A percentile compares a stretch with the other conserved stretches of the same genome.
These are phyloP conservation scores for Oscheius sp. DNA, from an alignment of 2,888 invertebrate genomes.

Conservation along the genomic window DNA sequence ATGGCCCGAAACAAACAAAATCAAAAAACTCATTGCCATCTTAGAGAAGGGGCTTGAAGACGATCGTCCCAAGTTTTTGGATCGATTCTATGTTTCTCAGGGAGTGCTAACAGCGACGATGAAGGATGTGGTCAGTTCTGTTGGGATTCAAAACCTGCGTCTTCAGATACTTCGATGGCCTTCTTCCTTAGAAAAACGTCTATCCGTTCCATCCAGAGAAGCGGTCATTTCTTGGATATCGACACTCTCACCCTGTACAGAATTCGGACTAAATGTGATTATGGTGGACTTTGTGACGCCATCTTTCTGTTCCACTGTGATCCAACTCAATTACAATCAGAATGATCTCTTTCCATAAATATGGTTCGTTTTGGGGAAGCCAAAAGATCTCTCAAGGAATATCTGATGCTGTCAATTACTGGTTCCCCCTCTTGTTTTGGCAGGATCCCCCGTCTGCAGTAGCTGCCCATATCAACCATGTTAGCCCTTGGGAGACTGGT, in stretches of 20 bases:
- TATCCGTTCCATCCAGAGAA: background rate
- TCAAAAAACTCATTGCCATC: background rate
- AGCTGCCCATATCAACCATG: no score
- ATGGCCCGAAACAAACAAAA: constrained; percentile 29
- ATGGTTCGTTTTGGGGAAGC: background rate
- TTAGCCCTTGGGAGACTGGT: background rate
- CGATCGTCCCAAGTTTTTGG: constrained; percentile 8
- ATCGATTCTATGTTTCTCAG: constrained; percentile 44
- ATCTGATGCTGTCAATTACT: background rate
- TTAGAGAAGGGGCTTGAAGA: background rate
- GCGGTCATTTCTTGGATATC: constrained; percentile 5
- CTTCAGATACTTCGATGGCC: constrained; percentile 17
- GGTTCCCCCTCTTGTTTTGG: constrained; percentile 3
- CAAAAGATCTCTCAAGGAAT: background rate
- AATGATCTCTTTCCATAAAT: constrained; percentile 5
- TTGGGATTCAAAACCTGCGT: background rate
- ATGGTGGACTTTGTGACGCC: constrained; percentile 27
- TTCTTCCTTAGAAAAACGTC: constrained; percentile 15
- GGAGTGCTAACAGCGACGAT: constrained; percentile 46
- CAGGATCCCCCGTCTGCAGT: no score
- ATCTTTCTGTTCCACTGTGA: constrained; percentile 16
- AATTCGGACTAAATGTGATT: constrained; percentile 12
- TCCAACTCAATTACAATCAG: constrained; percentile 10
- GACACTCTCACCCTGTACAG: background rate
- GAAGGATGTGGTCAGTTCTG: constrained; percentile 41